Evolutionary conservation across 2,113 vertebrate genomes (phyloP).

Genomic region (Centropristis striata): DNA sequence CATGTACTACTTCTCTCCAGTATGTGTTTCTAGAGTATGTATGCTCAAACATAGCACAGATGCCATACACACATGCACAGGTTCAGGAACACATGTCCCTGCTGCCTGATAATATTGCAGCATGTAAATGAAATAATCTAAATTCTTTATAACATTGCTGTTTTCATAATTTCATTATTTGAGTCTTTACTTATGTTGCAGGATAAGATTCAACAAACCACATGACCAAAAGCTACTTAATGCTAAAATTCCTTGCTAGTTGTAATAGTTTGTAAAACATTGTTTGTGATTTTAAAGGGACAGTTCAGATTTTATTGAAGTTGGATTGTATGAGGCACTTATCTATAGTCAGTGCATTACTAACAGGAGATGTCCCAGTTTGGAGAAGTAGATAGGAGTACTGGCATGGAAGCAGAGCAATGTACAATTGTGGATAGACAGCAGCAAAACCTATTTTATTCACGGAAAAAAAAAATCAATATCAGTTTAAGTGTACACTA

Average conservation of each 20-base stretch:
- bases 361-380: no score
- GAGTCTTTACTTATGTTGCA: constrained; percentile 33
- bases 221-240: constrained; percentile 34
- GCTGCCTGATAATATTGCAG: constrained; percentile 54
- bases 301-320: no score
- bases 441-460: no score
- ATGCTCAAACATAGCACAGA: constrained; percentile 75
- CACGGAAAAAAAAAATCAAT: no score
- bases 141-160: constrained; percentile 30
- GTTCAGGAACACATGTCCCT: constrained; percentile 49
- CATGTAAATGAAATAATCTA: constrained; percentile 50
- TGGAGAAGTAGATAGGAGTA: no score
- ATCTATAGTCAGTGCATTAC: no score
- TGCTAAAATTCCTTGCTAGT: neutral
- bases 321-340: no score
- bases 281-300: neutral
- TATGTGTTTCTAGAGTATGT: constrained; percentile 61
- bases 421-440: no score
- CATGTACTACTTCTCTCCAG: constrained; percentile 59
- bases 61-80: constrained; percentile 48
- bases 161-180: constrained; percentile 25
- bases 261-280: constrained; percentile 25
- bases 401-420: no score
- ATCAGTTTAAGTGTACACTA: no score
- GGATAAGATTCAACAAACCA: constrained; percentile 23